Percentiles rank a stretch among this genome's conserved stretches.
Conservation (phyloP, 2,888 invertebrate genomes). For the Gerris lacustris region DNA sequence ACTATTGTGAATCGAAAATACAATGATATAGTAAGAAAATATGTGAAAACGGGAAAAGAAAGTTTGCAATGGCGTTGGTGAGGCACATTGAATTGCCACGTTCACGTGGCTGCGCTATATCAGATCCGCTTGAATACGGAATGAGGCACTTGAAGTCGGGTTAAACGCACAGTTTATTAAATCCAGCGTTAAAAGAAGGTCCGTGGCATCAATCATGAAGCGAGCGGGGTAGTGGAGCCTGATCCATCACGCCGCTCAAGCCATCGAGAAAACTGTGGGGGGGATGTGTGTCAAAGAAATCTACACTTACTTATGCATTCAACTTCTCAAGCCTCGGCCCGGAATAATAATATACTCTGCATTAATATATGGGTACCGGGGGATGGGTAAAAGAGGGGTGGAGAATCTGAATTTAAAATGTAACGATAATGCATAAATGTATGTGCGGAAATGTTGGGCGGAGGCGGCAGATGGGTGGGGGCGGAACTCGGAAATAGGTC, state of each 20-base stretch:
- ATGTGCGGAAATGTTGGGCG: constrained; percentile 39
- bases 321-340: constrained; percentile 29
- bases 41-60: too few relatives aligned
- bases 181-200: constrained; percentile 27
- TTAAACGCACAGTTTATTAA: constrained; percentile 25
- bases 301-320: constrained; percentile 32
- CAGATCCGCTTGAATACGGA: background rate
- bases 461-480: constrained; percentile 22
- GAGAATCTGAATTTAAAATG: constrained; percentile 41
- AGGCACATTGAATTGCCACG: background rate
- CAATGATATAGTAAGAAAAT: too few relatives aligned
- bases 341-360: constrained; percentile 46
- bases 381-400: constrained; percentile 31
- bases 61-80: background rate
- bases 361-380: constrained; percentile 40
- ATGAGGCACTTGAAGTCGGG: background rate
- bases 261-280: constrained; percentile 3
- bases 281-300: constrained; percentile 23
- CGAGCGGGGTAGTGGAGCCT: constrained; percentile 20
- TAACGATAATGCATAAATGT: constrained; percentile 41
- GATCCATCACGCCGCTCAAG: constrained; percentile 27
- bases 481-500: constrained; percentile 11
- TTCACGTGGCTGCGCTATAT: background rate
- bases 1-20: too few relatives aligned
- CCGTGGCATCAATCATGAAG: constrained; percentile 29